Evolutionary conservation across 1,140 invertebrate genomes (phyloP).

Genomic region (Drosophila littoralis): DNA sequence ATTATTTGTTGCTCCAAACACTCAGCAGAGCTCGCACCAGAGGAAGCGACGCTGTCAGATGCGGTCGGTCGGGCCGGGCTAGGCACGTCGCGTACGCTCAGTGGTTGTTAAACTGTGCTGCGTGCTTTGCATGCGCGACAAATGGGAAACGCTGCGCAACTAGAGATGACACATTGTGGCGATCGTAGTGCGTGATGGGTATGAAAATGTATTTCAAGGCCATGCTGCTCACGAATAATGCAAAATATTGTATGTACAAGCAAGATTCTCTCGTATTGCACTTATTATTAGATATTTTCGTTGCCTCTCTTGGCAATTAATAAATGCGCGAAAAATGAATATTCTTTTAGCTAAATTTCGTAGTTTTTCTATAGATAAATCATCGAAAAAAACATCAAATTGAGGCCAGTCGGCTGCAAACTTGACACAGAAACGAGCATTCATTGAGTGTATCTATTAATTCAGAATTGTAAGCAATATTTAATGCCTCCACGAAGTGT

Average conservation of each 20-base stretch:
- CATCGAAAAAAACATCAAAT: slow-evolving; percentile 34
- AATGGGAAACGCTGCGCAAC: slow-evolving; percentile 7
- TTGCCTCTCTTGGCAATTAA: background rate
- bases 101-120: slow-evolving; percentile 58
- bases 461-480: slow-evolving; percentile 72
- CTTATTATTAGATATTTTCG: background rate
- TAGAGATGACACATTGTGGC: slow-evolving; percentile 29
- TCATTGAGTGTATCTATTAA: slow-evolving; percentile 67
- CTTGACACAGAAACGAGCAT: slow-evolving; percentile 65
- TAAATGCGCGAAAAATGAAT: slow-evolving; percentile 13
- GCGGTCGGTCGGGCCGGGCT: slow-evolving; percentile 44
- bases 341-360: slow-evolving; percentile 8
- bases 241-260: background rate
- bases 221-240: background rate
- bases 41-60: slow-evolving; percentile 51
- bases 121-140: slow-evolving; percentile 62
- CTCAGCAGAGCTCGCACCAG: slow-evolving; percentile 17
- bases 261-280: background rate
- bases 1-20: slow-evolving; percentile 27
- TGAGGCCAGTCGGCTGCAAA: slow-evolving; percentile 60
- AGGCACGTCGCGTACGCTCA: slow-evolving; percentile 37
- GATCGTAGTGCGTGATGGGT: background rate
- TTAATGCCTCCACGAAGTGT: slow-evolving; percentile 44
- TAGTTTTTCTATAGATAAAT: slow-evolving; percentile 40
- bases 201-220: background rate